phyloP scores from a whole-genome alignment of 1,140 invertebrate species.

The Sycophila sp. region DNA sequence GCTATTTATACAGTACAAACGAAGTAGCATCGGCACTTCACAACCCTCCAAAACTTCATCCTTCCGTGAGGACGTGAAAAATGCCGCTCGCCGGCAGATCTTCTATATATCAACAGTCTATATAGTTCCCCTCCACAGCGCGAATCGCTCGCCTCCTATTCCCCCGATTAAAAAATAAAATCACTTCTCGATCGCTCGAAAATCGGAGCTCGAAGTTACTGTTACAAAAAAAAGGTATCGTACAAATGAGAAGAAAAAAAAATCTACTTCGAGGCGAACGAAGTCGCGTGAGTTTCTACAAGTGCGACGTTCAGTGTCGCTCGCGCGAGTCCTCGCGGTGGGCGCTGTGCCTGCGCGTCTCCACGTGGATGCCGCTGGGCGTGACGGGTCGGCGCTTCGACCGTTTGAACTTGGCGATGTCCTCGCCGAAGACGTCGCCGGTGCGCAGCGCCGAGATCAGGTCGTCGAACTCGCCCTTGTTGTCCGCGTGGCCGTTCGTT shows the following conservation, averaged over 20 bases:
- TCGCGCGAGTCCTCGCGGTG: slow-evolving; percentile 79
- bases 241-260: no score
- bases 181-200: no score
- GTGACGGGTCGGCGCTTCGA: slow-evolving; percentile 74
- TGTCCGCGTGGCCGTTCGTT: slow-evolving; percentile 68
- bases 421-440: slow-evolving; percentile 97
- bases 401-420: slow-evolving; percentile 91
- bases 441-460: slow-evolving; percentile 94
- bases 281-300: neutral
- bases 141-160: no score
- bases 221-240: no score
- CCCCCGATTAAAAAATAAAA: no score
- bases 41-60: slow-evolving; percentile 7
- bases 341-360: slow-evolving; percentile 70
- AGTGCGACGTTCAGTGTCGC: slow-evolving; percentile 57
- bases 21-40: neutral
- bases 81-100: neutral
- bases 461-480: slow-evolving; percentile 95
- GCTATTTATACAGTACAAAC: neutral
- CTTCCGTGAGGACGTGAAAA: neutral
- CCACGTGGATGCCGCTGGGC: slow-evolving; percentile 46
- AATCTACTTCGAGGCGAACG: no score
- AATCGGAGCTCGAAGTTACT: no score
- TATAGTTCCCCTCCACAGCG: no score
- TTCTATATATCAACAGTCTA: no score